A percentile compares a stretch with the other conserved stretches of the same genome.
These are phyloP conservation scores for Cerceris rybyensis DNA, from an alignment of 2,888 invertebrate genomes.

Conservation along the genomic window DNA sequence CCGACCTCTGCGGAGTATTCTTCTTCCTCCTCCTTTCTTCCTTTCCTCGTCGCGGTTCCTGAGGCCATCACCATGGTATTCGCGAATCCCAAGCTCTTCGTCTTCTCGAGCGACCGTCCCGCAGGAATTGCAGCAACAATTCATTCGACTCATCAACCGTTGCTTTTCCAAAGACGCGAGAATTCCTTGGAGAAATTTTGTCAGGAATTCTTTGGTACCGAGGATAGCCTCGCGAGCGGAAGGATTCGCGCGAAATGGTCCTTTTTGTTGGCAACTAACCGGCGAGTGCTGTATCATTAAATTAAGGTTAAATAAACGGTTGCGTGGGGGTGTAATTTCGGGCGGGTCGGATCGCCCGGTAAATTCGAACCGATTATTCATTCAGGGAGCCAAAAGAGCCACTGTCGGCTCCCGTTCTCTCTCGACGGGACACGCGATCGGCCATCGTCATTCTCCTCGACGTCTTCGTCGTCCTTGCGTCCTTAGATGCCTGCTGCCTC, in stretches of 20 bases:
- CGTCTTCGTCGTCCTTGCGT: no score
- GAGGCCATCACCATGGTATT: conserved; percentile 45
- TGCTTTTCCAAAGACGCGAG: no score
- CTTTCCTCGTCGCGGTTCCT: conserved; percentile 21
- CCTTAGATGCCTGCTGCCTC: neutral
- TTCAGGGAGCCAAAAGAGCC: conserved; percentile 75
- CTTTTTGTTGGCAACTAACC: conserved; percentile 43
- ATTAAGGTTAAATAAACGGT: conserved; percentile 77
- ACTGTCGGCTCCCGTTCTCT: conserved; percentile 77
- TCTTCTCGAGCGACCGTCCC: neutral
- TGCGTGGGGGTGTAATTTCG: conserved; percentile 75
- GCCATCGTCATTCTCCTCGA: conserved; percentile 28
- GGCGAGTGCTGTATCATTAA: conserved; percentile 73
- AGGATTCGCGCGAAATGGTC: conserved; percentile 32
- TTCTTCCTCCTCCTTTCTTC: conserved; percentile 36
- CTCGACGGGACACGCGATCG: conserved; percentile 77
- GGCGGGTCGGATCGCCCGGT: conserved; percentile 52
- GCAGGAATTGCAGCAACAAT: neutral
- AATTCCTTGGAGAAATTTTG: neutral
- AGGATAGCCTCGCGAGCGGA: conserved; percentile 66
- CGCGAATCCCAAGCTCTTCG: conserved; percentile 3
- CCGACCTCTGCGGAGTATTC: conserved; percentile 37
- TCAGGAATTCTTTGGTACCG: conserved; percentile 43
- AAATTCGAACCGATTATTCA: conserved; percentile 75
- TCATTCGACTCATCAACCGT: no score